Percentiles rank a stretch among this genome's conserved stretches.
Evolutionary conservation across 2,113 vertebrate species (phyloP).

Genomic region (Macrotus californicus): DNA sequence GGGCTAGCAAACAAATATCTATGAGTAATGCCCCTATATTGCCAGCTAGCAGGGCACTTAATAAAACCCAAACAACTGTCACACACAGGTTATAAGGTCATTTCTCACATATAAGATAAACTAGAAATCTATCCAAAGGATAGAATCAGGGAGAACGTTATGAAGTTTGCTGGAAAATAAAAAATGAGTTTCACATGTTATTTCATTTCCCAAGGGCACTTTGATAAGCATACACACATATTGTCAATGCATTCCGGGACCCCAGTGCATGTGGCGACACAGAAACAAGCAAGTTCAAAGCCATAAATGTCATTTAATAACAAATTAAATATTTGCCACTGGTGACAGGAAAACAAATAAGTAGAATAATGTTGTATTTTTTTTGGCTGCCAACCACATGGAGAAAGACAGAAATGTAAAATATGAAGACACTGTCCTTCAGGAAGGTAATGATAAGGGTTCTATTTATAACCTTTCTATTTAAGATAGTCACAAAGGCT

Average conservation of each 20-base stretch:
- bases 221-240: slow-evolving; percentile 72
- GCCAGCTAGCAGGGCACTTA: slow-evolving; percentile 76
- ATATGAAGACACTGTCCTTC: slow-evolving; percentile 50
- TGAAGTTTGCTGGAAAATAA: slow-evolving; percentile 79
- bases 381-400: slow-evolving; percentile 12
- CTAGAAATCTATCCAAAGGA: slow-evolving; percentile 76
- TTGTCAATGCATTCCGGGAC: slow-evolving; percentile 10
- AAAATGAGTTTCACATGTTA: slow-evolving; percentile 74
- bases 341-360: slow-evolving; percentile 57
- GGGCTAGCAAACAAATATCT: slow-evolving; percentile 72
- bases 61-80: slow-evolving; percentile 83
- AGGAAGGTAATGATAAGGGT: slow-evolving; percentile 40
- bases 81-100: slow-evolving; percentile 81
- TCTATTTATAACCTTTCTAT: slow-evolving; percentile 43
- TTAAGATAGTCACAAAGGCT: slow-evolving; percentile 20
- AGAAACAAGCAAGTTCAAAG: slow-evolving; percentile 47
- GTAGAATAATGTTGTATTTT: slow-evolving; percentile 34
- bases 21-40: slow-evolving; percentile 77
- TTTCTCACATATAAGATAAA: slow-evolving; percentile 82
- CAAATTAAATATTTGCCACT: slow-evolving; percentile 48
- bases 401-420: slow-evolving; percentile 41
- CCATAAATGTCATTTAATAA: slow-evolving; percentile 53
- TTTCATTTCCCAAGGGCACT: slow-evolving; percentile 80
- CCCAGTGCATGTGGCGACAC: neutral
- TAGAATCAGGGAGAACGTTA: slow-evolving; percentile 70